phyloP scores from a whole-genome alignment of 2,113 vertebrate species.

The Dolichotis patagonum region DNA sequence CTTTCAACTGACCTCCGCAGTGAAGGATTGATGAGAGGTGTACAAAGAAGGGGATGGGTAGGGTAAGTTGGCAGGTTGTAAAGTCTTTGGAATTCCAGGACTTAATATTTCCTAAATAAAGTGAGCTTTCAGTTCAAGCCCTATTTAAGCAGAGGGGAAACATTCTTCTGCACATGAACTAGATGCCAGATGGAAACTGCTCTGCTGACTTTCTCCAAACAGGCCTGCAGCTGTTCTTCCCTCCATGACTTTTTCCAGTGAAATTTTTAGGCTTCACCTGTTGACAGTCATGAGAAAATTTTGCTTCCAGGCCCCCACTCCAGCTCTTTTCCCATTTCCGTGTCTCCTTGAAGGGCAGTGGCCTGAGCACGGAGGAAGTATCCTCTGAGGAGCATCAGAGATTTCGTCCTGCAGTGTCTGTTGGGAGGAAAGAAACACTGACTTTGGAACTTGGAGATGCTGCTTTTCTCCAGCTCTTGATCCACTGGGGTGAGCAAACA shows the following conservation, averaged over 20 bases:
- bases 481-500: background rate
- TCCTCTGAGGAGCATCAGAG: background rate
- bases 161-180: conserved; percentile 73
- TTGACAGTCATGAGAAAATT: conserved; percentile 75
- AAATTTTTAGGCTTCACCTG: conserved; percentile 90
- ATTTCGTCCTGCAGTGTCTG: conserved; percentile 9
- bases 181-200: conserved; percentile 84
- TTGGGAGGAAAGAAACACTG: background rate
- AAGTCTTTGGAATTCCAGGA: conserved; percentile 75
- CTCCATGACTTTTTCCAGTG: conserved; percentile 81
- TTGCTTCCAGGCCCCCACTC: conserved; percentile 20
- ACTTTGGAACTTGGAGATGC: fast-evolving
- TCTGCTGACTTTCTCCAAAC: conserved; percentile 82
- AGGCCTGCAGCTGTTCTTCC: conserved; percentile 84
- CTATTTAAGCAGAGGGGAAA: conserved; percentile 69
- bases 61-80: conserved; percentile 73
- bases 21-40: background rate
- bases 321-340: background rate
- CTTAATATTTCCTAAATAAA: conserved; percentile 83
- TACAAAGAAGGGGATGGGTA: background rate
- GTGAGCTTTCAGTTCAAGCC: conserved; percentile 76
- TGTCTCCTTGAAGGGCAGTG: conserved; percentile 75
- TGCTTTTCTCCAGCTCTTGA: no score
- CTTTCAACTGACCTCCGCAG: background rate
- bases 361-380: conserved; percentile 70